Conservation (phyloP, 2,888 invertebrate genomes). For the Linnaemya vulpina region DNA sequence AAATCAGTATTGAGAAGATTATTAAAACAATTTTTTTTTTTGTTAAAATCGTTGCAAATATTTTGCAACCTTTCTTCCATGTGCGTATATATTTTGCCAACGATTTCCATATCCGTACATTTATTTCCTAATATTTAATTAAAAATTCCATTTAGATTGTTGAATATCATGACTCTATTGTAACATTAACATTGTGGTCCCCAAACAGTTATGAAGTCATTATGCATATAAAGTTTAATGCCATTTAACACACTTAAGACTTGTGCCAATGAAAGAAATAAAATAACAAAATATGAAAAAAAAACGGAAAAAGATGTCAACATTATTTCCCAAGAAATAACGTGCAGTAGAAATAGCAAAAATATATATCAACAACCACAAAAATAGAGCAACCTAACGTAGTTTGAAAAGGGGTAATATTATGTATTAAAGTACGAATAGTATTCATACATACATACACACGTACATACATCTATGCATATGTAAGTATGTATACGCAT, state of each 20-base stretch:
- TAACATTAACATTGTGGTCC: conserved; percentile 57
- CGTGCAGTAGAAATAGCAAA: conserved; percentile 15
- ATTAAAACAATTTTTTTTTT: not conserved
- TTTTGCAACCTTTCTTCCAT: not conserved
- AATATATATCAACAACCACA: conserved; percentile 16
- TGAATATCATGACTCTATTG: conserved; percentile 41
- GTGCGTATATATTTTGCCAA: not conserved
- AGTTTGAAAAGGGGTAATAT: conserved; percentile 25
- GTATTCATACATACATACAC: not conserved
- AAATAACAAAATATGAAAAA: conserved; percentile 9
- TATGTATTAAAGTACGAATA: no score
- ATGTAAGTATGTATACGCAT: not conserved
- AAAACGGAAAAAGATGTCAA: conserved; percentile 58
- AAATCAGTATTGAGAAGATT: no score
- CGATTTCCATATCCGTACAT: not conserved
- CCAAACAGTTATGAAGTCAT: conserved; percentile 65
- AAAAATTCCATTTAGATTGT: conserved; percentile 45
- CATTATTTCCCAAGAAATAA: conserved; percentile 58
- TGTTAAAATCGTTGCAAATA: not conserved
- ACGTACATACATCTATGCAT: not conserved
- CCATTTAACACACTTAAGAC: conserved; percentile 65
- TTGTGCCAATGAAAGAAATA: conserved; percentile 31
- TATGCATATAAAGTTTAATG: conserved; percentile 66
- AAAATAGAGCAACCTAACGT: not conserved
- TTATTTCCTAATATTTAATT: conserved; percentile 40